Percentiles rank a stretch among this genome's conserved stretches.
Evolutionary conservation across 2,797 vertebrate genomes (phyloP).

Genomic region (Xerus rutilus): DNA sequence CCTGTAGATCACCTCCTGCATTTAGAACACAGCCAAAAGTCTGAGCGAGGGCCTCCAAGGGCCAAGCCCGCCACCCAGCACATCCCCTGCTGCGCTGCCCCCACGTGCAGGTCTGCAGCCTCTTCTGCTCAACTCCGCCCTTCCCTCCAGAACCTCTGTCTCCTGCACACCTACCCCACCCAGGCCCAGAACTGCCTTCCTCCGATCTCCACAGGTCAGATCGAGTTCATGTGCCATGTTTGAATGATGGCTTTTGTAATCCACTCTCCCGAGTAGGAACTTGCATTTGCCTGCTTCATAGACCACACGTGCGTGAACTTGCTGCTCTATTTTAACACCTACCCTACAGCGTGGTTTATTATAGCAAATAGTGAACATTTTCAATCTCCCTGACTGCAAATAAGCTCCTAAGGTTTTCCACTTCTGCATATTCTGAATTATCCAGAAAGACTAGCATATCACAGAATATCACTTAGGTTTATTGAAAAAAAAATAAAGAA

Average conservation of each 20-base stretch:
- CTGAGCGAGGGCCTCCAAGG: background rate
- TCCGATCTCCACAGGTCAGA: fast-evolving
- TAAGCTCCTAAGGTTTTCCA: background rate
- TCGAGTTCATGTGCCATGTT: background rate
- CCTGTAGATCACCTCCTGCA: background rate
- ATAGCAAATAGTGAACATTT: background rate
- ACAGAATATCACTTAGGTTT: background rate
- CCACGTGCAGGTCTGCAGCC: fast-evolving
- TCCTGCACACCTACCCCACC: fast-evolving
- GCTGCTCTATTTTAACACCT: background rate
- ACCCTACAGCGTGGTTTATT: background rate
- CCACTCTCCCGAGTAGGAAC: background rate
- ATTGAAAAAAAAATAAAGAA: background rate
- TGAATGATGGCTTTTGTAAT: background rate
- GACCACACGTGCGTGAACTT: background rate
- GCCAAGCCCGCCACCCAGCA: too few species aligned
- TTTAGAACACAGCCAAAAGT: background rate
- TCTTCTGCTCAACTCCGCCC: fast-evolving
- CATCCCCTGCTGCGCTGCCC: fast-evolving
- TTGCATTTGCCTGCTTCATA: background rate
- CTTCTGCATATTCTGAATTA: background rate
- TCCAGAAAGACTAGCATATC: background rate
- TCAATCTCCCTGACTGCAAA: background rate
- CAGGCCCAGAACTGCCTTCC: background rate
- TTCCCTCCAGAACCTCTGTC: background rate